phyloP scores from a whole-genome alignment of 2,113 vertebrate genomes.

The Phyllopteryx taeniolatus region DNA sequence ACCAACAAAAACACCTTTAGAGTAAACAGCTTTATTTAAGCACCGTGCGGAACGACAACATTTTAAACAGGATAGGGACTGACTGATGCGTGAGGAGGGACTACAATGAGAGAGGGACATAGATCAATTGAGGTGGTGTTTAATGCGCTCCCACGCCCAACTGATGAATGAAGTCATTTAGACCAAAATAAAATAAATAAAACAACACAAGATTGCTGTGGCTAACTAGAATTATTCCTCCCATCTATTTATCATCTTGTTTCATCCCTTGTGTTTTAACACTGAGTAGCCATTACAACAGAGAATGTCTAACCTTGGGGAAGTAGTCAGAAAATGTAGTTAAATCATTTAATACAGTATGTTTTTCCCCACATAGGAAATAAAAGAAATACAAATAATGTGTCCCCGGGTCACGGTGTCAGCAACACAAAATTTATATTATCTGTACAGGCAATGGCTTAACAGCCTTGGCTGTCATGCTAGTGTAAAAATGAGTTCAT shows the following conservation, averaged over 20 bases:
- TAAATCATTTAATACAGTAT: not conserved
- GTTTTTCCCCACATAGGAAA: not conserved
- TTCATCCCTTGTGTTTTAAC: not conserved
- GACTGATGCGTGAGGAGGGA: constrained; percentile 26
- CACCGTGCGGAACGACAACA: constrained; percentile 12
- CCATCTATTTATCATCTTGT: not conserved
- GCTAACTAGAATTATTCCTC: not conserved
- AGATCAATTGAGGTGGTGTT: constrained; percentile 5
- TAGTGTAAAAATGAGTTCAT: no score
- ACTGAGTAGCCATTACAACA: not conserved
- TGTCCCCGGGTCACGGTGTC: not conserved
- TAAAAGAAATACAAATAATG: not conserved
- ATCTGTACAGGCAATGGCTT: not conserved
- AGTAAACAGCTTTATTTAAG: constrained; percentile 23
- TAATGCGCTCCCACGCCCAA: not conserved
- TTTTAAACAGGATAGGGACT: constrained; percentile 14
- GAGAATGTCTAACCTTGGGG: not conserved
- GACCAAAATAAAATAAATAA: not conserved
- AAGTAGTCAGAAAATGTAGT: not conserved
- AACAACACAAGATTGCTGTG: not conserved
- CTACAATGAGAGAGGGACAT: constrained; percentile 8
- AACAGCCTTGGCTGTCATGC: no score
- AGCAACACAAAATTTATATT: not conserved
- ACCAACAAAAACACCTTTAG: not conserved
- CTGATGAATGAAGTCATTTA: constrained; percentile 6